A percentile compares a stretch with the other conserved stretches of the same genome.
These are phyloP conservation scores for Salvator merianae DNA, from an alignment of 2,113 vertebrate genomes.

Conservation along the genomic window DNA sequence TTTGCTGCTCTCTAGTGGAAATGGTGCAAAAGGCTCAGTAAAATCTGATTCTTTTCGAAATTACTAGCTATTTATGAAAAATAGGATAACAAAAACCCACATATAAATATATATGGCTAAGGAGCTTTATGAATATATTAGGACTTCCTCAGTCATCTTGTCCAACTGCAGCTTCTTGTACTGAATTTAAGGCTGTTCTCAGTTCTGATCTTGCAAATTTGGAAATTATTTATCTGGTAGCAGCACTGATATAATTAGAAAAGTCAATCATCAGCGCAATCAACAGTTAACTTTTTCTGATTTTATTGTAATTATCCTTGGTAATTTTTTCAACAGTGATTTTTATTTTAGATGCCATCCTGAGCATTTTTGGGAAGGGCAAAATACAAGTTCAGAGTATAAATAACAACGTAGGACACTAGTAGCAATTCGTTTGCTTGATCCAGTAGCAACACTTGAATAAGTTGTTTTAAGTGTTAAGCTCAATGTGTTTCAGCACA, in stretches of 20 bases:
- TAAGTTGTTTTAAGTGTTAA: no score
- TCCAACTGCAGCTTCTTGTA: background rate
- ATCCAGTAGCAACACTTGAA: no score
- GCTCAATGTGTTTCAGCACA: no score
- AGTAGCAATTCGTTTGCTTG: background rate
- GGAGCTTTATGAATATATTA: no score
- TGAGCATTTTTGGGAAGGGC: no score
- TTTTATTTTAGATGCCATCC: no score
- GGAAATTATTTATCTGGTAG: background rate
- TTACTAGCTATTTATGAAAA: background rate
- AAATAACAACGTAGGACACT: no score
- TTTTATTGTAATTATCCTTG: no score
- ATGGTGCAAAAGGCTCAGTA: background rate
- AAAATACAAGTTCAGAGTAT: no score
- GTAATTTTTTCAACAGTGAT: no score
- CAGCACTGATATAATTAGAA: background rate
- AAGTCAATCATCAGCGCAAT: background rate
- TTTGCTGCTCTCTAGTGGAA: constrained; percentile 61
- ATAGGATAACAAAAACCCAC: no score
- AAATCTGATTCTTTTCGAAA: background rate
- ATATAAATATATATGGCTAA: background rate
- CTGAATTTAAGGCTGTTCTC: background rate
- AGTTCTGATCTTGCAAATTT: background rate
- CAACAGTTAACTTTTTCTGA: no score
- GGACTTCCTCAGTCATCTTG: background rate